These are phyloP conservation scores for Orestias chungarensis DNA, from an alignment of 2,797 vertebrate species.

Conservation along the genomic window DNA sequence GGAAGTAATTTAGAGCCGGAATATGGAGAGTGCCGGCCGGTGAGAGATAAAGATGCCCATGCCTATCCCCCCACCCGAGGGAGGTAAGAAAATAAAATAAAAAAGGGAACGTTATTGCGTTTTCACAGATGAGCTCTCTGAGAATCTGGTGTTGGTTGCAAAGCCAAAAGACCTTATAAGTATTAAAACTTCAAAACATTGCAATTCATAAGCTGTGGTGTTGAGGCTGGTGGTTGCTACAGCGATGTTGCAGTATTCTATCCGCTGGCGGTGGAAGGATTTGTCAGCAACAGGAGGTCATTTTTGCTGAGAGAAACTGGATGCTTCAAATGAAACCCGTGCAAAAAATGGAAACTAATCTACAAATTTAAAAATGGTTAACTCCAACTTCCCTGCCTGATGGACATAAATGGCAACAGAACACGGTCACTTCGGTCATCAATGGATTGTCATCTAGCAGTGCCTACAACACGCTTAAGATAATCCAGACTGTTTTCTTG, in stretches of 20 bases:
- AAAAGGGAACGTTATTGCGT: conserved; percentile 49
- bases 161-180: conserved; percentile 41
- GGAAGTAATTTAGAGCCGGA: conserved; percentile 77
- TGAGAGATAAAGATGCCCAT: conserved; percentile 71
- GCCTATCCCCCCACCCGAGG: conserved; percentile 28
- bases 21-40: conserved; percentile 65
- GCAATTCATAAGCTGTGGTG: conserved; percentile 36
- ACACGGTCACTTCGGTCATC: no score
- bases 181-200: conserved; percentile 50
- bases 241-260: conserved; percentile 3
- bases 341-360: no score
- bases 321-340: not conserved
- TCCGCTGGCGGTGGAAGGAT: conserved; percentile 14
- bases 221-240: conserved; percentile 28
- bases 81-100: conserved; percentile 25
- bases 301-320: not conserved
- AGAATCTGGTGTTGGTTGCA: conserved; percentile 46
- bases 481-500: no score
- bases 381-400: not conserved
- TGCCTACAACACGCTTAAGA: no score
- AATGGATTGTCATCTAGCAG: no score
- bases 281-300: conserved; percentile 21
- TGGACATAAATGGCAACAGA: not conserved
- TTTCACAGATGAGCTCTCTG: conserved; percentile 49
- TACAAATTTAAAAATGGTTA: not conserved